Evolutionary conservation across 2,888 invertebrate genomes (phyloP), one percentile per base, ranked within the genome.

Genomic region (Agriopis leucophaearia): DNA sequence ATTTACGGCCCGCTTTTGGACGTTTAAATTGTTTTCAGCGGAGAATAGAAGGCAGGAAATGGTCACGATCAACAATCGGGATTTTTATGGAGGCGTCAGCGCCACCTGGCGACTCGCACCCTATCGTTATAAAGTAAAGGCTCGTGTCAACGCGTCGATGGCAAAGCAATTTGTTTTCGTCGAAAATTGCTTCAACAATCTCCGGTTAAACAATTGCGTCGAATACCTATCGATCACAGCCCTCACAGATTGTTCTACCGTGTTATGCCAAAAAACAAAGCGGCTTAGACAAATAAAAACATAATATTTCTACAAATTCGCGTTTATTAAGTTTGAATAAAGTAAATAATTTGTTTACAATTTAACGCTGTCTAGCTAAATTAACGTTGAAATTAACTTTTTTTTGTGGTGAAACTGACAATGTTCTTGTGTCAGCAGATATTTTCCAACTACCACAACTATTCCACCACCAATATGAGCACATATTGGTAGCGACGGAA

Each of bases 161-260:
- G 60, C 60, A 36, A 60, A 68, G 64, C 60, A 60, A 64, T 68
- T 68, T 68, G 50, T 68, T 68, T 64, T 60, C 60, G 27, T 47
- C 60, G 60, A 64, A 68, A 64, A 68, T 64, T 60, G 63, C 64
- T 68, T 51, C 45, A 59, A 63, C 68, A 56, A 56, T 60, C 64
- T 68, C 64, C 64, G 64, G 67, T 62, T 67, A 63, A 64, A 66
- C 54, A 38, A 52, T 62, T 42, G 52, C 47, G 56, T 60, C 50
- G 38, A 50, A 38, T 59, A 42, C 18, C 58, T 50, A 68, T 68
- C 52, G 68, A 68, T 68, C n/a, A 36, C 10, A 9, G 44, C 4
- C 50, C 36, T 42, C 60, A 8, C 64, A 68, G 60, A 60, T 64
- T 68, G 47, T 58, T 62, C 52, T 27, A 61, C 56, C 56, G 27